phyloP scores from a whole-genome alignment of 2,797 vertebrate genomes.

The Echeneis naucrates region DNA sequence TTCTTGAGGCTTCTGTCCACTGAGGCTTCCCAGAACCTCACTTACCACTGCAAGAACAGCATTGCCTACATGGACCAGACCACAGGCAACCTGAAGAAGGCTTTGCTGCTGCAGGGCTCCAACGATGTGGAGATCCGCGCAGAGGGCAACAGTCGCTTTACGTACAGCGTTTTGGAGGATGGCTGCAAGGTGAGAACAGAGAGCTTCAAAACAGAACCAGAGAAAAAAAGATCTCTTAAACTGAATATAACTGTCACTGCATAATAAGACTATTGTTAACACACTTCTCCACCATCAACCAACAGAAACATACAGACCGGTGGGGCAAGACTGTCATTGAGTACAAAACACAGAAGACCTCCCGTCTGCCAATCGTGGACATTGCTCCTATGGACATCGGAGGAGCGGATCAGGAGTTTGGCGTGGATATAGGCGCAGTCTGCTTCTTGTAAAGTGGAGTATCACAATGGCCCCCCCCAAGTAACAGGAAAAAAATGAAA shows the following conservation, averaged over 20 bases:
- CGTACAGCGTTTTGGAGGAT: constrained; percentile 93
- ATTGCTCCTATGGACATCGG: constrained; percentile 99
- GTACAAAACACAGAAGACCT: constrained; percentile 99
- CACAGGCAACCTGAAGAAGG: constrained; percentile 94
- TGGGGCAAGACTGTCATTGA: constrained; percentile 98
- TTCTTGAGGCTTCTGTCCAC: constrained; percentile 96
- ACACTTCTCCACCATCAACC: constrained; percentile 37
- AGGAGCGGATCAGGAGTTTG: constrained; percentile 97
- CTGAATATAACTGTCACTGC: neutral
- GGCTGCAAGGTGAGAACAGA: constrained; percentile 92
- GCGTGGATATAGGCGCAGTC: constrained; percentile 94
- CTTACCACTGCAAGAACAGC: constrained; percentile 99
- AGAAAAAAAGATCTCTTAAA: neutral
- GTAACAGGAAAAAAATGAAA: constrained; percentile 83
- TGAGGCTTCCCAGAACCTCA: constrained; percentile 95
- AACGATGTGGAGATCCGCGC: constrained; percentile 97
- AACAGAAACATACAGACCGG: constrained; percentile 95
- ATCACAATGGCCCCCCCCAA: constrained; percentile 79
- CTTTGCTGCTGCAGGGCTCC: constrained; percentile 94
- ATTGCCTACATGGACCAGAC: constrained; percentile 95
- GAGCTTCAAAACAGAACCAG: neutral
- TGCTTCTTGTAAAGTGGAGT: constrained; percentile 97
- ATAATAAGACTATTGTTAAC: constrained; percentile 17
- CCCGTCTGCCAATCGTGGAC: constrained; percentile 97
- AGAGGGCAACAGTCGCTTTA: constrained; percentile 98